A percentile compares a stretch with the other conserved stretches of the same genome.
Conservation (phyloP, 2,888 invertebrate genomes). For the Monopis laevigella region DNA sequence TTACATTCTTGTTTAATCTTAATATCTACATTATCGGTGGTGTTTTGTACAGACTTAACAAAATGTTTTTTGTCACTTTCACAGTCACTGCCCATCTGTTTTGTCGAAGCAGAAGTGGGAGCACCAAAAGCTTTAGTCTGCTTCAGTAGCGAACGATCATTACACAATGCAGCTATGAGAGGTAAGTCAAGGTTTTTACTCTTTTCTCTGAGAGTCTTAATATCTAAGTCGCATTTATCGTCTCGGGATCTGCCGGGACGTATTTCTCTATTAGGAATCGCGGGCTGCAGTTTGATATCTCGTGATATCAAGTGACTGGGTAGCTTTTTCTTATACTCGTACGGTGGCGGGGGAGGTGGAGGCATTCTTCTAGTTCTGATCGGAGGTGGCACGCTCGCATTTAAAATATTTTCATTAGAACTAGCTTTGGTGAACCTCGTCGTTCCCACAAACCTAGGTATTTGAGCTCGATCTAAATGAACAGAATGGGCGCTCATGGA, state of each 20-base stretch:
- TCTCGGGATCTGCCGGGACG: conserved; percentile 47
- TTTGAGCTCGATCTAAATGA: conserved; percentile 73
- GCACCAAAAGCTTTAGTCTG: conserved; percentile 88
- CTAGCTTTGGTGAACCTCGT: conserved; percentile 73
- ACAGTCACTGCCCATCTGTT: conserved; percentile 41
- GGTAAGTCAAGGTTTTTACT: conserved; percentile 91
- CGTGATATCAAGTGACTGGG: conserved; percentile 64
- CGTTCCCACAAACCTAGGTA: conserved; percentile 63
- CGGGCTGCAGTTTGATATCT: conserved; percentile 28
- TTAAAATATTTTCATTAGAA: conserved; percentile 85
- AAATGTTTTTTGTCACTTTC: conserved; percentile 38
- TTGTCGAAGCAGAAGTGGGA: conserved; percentile 69
- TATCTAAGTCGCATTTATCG: conserved; percentile 71
- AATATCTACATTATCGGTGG: conserved; percentile 55
- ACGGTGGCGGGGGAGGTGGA: conserved; percentile 54
- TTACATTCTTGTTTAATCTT: conserved; percentile 58
- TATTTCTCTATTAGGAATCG: conserved; percentile 25
- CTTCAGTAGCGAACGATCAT: conserved; percentile 88
- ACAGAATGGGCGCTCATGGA: conserved; percentile 72
- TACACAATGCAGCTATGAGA: conserved; percentile 91
- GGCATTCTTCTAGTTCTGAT: conserved; percentile 66
- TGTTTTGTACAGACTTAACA: conserved; percentile 49
- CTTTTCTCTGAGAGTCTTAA: conserved; percentile 85
- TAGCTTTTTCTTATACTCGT: conserved; percentile 62
- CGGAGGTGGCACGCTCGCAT: conserved; percentile 58